These are phyloP conservation scores for Phocides pigmalion DNA, from an alignment of 1,140 invertebrate genomes.

Conservation along the genomic window DNA sequence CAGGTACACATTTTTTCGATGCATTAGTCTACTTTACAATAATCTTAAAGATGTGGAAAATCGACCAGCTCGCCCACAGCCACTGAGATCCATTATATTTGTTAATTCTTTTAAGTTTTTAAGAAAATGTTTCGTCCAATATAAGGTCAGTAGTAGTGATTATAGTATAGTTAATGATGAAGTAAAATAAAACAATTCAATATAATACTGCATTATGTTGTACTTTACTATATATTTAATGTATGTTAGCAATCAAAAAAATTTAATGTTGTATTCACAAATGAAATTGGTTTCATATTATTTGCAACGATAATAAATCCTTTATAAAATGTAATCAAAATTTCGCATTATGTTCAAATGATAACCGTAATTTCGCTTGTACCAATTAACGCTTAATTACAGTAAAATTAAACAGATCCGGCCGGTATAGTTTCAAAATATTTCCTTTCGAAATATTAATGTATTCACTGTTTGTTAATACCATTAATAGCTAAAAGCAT, in stretches of 20 bases:
- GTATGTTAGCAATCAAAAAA: neutral
- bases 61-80: too few relatives aligned
- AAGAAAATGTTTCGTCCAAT: too few relatives aligned
- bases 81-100: too few relatives aligned
- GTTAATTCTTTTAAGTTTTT: too few relatives aligned
- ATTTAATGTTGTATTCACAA: neutral
- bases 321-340: neutral
- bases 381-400: slow-evolving; percentile 1
- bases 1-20: too few relatives aligned
- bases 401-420: neutral
- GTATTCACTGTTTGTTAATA: neutral
- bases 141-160: too few relatives aligned
- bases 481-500: neutral
- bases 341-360: neutral
- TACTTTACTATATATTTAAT: too few relatives aligned
- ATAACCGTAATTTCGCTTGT: neutral
- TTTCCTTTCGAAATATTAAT: neutral
- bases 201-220: too few relatives aligned
- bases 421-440: neutral
- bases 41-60: too few relatives aligned
- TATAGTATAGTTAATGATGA: too few relatives aligned
- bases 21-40: too few relatives aligned
- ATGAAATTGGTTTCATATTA: neutral
- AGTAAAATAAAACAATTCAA: too few relatives aligned
- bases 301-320: neutral